Percentiles rank a stretch among this genome's conserved stretches.
Conservation (phyloP, 2,888 invertebrate species). For the Harpalus rubripes region DNA sequence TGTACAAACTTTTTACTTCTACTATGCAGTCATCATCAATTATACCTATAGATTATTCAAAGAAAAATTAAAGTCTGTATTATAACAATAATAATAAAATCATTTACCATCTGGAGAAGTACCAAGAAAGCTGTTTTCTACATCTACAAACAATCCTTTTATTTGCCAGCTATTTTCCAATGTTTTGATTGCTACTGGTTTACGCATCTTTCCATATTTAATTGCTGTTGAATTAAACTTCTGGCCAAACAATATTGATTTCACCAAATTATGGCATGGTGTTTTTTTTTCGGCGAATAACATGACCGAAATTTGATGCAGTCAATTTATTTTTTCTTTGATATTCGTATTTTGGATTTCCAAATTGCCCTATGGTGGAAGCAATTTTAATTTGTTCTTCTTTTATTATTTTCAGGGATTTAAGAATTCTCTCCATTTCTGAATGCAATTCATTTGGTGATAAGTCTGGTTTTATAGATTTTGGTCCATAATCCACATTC, state of each 20-base stretch:
- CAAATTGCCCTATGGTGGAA: conserved; percentile 45
- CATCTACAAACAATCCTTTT: not conserved
- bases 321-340: no score
- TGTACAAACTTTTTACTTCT: no score
- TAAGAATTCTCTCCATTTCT: conserved; percentile 4
- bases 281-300: conserved; percentile 51
- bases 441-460: conserved; percentile 2
- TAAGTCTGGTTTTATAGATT: conserved; percentile 20
- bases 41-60: conserved; percentile 36
- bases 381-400: conserved; percentile 3
- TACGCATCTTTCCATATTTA: conserved; percentile 17
- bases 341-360: conserved; percentile 44
- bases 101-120: not conserved
- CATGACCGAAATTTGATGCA: no score
- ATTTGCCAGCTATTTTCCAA: not conserved
- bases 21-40: no score
- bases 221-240: conserved; percentile 31
- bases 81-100: not conserved
- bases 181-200: conserved; percentile 13
- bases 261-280: conserved; percentile 58
- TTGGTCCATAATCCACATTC: no score
- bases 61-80: not conserved
- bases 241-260: conserved; percentile 47
- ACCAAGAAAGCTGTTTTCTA: conserved; percentile 4
- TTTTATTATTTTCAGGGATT: not conserved